Conservation (phyloP, 2,113 vertebrate species). For the Pandion haliaetus region DNA sequence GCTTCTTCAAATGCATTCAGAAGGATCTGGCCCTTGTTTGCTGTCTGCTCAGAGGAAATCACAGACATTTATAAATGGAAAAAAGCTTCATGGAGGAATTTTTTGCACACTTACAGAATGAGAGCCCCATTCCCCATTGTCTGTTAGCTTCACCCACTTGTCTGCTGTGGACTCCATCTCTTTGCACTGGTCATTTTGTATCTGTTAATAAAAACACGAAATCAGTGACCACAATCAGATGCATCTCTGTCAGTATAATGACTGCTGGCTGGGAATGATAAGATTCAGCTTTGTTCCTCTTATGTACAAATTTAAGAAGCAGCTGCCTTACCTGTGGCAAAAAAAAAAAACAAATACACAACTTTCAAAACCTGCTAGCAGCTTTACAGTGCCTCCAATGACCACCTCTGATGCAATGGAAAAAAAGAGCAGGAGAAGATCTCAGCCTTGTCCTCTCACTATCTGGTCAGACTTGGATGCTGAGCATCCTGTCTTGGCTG, state of each 20-base stretch:
- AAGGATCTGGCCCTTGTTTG: not conserved
- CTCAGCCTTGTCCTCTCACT: not conserved
- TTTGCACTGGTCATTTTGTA: conserved; percentile 98
- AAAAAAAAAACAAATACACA: no score
- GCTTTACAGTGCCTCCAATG: not conserved
- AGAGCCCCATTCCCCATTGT: conserved; percentile 88
- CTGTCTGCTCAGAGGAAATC: not conserved
- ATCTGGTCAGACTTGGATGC: not conserved
- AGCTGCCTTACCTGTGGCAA: not conserved
- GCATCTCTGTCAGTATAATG: not conserved
- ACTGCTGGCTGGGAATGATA: not conserved
- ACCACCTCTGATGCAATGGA: not conserved
- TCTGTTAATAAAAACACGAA: conserved; percentile 76
- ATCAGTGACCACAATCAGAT: not conserved
- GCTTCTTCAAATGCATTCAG: not conserved
- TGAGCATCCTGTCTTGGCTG: not conserved
- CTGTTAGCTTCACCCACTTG: conserved; percentile 93
- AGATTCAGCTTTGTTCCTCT: not conserved
- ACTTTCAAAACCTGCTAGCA: not conserved
- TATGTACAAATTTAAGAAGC: not conserved
- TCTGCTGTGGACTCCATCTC: conserved; percentile 87
- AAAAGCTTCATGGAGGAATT: not conserved
- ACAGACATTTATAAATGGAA: not conserved
- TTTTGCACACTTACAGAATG: conserved; percentile 80
- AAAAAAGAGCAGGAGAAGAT: not conserved